Evolutionary conservation across 2,888 invertebrate genomes (phyloP).

Genomic region (Dascillus cervinus): DNA sequence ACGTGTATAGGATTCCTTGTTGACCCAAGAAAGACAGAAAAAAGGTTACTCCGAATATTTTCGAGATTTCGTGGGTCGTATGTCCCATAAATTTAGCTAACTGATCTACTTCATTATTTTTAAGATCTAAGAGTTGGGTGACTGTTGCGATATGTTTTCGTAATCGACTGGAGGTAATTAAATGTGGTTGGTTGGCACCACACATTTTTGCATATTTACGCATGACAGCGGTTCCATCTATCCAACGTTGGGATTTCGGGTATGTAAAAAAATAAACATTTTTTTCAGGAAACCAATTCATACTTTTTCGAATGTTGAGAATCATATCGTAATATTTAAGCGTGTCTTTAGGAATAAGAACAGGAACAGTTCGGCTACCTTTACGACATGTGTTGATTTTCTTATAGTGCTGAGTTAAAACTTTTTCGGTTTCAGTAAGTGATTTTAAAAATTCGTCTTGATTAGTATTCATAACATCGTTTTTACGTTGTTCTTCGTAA

Average conservation of each 20-base stretch:
- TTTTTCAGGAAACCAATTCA: conserved; percentile 7
- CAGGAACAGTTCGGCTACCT: conserved; percentile 11
- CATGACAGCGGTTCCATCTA: conserved; percentile 15
- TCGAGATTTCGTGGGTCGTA: conserved; percentile 11
- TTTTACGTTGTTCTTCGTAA: no score
- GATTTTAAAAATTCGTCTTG: conserved; percentile 8
- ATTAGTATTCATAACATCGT: no score
- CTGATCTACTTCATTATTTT: conserved; percentile 16
- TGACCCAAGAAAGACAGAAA: no score
- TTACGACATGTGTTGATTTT: conserved; percentile 12
- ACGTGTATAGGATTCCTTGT: conserved; percentile 16
- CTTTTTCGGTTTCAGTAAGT: conserved; percentile 11
- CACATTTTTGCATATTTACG: conserved; percentile 15
- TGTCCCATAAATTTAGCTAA: conserved; percentile 20
- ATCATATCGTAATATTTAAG: conserved; percentile 10
- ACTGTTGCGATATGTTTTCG: conserved; percentile 20
- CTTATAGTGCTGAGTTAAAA: conserved; percentile 14
- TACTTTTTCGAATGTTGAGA: conserved; percentile 8
- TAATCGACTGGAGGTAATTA: conserved; percentile 14
- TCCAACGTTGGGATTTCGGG: conserved; percentile 11
- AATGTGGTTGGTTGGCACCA: conserved; percentile 13
- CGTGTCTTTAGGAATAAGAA: conserved; percentile 13
- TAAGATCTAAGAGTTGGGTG: conserved; percentile 15
- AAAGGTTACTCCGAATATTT: no score
- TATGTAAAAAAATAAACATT: conserved; percentile 17